Conservation (phyloP, 2,113 vertebrate species). For the Petaurus breviceps region DNA sequence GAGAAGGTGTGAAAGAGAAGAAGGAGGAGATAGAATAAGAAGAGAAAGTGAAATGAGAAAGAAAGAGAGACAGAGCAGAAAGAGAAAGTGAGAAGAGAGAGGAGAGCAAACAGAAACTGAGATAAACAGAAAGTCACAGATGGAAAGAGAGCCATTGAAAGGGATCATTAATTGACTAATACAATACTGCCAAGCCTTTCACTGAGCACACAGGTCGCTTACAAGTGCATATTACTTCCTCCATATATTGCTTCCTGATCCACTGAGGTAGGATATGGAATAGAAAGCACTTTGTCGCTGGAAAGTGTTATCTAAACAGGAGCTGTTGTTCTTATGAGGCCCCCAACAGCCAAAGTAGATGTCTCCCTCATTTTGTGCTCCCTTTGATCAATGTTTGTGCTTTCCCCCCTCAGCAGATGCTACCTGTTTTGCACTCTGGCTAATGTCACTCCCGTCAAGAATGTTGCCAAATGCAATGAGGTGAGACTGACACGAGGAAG, state of each 20-base stretch:
- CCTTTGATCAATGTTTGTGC: conserved; percentile 50
- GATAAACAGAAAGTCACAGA: neutral
- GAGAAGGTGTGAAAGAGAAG: neutral
- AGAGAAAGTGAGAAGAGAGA: neutral
- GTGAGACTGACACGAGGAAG: conserved; percentile 57
- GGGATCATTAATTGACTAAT: neutral
- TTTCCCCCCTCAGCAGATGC: conserved; percentile 33
- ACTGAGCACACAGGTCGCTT: neutral
- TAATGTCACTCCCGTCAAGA: conserved; percentile 65
- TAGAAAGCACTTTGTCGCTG: neutral
- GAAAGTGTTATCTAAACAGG: neutral
- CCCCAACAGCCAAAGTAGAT: conserved; percentile 59
- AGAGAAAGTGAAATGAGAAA: neutral
- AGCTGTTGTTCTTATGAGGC: neutral
- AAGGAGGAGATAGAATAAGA: too few species aligned
- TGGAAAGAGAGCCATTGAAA: neutral
- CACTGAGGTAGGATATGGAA: neutral
- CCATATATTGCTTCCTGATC: neutral
- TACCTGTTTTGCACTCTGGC: conserved; percentile 64
- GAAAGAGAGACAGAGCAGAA: neutral
- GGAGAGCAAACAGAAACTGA: neutral
- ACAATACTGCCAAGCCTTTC: neutral
- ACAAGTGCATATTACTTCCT: neutral
- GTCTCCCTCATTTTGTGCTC: conserved; percentile 65
- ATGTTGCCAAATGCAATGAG: conserved; percentile 66